Percentiles rank a stretch among this genome's conserved stretches.
Evolutionary conservation across 2,797 vertebrate species (phyloP).

Genomic region (Antrozous pallidus): DNA sequence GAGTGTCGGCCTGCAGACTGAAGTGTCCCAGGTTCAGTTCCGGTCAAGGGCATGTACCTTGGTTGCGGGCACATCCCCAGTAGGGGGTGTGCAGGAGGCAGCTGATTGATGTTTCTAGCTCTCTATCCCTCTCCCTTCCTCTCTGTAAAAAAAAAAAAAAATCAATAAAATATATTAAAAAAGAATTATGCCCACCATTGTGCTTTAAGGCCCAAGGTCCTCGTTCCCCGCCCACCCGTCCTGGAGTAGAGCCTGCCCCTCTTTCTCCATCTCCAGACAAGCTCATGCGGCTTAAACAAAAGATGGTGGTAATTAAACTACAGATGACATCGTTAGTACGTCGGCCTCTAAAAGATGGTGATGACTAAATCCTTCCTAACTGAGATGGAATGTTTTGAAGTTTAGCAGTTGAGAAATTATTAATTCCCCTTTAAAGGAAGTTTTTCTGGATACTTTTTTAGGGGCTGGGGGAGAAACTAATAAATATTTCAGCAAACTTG

Average conservation of each 20-base stretch:
- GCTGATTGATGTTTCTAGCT: no score
- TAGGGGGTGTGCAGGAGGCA: no score
- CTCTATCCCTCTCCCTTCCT: no score
- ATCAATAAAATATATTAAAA: no score
- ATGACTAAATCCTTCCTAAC: not conserved
- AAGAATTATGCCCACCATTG: not conserved
- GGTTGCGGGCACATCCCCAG: no score
- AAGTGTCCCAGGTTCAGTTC: no score
- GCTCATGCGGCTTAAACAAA: not conserved
- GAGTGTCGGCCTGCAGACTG: no score
- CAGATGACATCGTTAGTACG: not conserved
- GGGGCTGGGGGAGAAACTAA: not conserved
- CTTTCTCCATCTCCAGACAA: not conserved
- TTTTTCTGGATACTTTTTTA: not conserved
- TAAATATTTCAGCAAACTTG: not conserved
- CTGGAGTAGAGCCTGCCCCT: fast-evolving
- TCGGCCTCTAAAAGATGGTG: not conserved
- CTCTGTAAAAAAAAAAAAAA: no score
- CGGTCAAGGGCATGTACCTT: no score
- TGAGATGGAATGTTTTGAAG: not conserved
- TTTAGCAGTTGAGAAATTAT: not conserved
- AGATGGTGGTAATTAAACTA: not conserved
- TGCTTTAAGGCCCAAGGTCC: not conserved
- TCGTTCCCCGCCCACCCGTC: not conserved
- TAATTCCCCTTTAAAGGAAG: conserved; percentile 13